Evolutionary conservation across 2,113 vertebrate genomes (phyloP).

Genomic region (Passer montanus): DNA sequence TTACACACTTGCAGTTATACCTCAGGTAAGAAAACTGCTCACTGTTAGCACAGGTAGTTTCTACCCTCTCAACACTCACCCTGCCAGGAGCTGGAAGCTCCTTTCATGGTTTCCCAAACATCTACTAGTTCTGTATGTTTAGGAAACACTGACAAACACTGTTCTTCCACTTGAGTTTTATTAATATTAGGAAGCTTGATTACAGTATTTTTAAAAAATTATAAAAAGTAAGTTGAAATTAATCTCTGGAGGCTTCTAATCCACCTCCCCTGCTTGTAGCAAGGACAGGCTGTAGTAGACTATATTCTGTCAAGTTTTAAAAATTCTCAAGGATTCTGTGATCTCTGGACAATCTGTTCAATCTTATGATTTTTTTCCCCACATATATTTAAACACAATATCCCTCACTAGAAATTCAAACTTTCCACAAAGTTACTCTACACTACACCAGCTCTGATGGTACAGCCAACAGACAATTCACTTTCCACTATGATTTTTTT

Average conservation of each 20-base stretch:
- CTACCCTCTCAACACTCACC: background rate
- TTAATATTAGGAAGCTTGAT: background rate
- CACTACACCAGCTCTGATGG: background rate
- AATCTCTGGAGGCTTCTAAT: background rate
- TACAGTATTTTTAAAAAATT: background rate
- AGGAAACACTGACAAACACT: background rate
- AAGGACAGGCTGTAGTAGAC: background rate
- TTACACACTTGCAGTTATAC: background rate
- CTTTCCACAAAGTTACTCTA: background rate
- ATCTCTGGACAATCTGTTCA: background rate
- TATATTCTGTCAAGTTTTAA: background rate
- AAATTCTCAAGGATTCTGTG: background rate
- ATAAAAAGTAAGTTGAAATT: background rate
- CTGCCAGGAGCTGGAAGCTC: background rate
- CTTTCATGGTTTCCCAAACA: background rate
- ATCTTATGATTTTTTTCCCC: background rate
- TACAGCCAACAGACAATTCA: background rate
- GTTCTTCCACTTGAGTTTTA: background rate
- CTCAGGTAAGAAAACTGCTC: background rate
- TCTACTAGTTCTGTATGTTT: background rate
- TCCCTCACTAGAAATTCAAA: background rate
- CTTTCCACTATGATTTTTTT: background rate
- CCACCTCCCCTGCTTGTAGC: background rate
- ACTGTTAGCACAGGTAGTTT: background rate
- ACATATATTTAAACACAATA: background rate